Conservation (phyloP, 2,797 vertebrate genomes). For the Molossus alvarezi region DNA sequence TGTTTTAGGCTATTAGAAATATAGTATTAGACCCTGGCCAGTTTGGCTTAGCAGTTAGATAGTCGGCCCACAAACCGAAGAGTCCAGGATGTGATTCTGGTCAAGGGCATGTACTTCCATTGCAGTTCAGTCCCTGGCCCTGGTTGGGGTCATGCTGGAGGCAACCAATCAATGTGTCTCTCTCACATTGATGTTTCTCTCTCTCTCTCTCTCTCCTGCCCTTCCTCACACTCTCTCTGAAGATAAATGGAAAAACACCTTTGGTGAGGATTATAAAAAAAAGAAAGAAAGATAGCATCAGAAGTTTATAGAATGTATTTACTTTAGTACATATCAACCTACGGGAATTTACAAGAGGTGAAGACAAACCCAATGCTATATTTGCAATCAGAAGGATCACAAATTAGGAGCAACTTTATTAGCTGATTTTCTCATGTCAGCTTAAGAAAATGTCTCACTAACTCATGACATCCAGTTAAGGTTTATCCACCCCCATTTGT, state of each 20-base stretch:
- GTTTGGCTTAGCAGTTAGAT: too few relatives aligned
- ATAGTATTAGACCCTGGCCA: neutral
- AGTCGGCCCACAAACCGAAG: too few relatives aligned
- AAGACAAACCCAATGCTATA: neutral
- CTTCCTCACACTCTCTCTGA: too few relatives aligned
- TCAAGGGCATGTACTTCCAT: too few relatives aligned
- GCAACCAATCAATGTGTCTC: too few relatives aligned
- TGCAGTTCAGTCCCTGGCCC: too few relatives aligned
- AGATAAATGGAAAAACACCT: too few relatives aligned
- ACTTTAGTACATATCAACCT: neutral
- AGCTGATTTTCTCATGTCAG: neutral
- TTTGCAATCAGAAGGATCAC: neutral
- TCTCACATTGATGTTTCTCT: too few relatives aligned
- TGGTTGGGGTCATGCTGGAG: too few relatives aligned
- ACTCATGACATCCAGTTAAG: neutral
- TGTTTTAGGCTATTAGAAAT: conserved; percentile 18
- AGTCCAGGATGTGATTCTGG: too few relatives aligned
- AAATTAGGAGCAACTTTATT: neutral
- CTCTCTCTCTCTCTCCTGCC: too few relatives aligned
- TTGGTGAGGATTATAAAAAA: too few relatives aligned
- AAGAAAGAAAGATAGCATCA: neutral
- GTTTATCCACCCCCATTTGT: neutral
- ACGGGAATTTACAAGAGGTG: neutral
- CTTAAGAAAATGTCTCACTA: neutral
- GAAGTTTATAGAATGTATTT: neutral